Base-by-base conservation (phyloP, 2,888 invertebrate species). In the Aphidius colemani region DNA sequence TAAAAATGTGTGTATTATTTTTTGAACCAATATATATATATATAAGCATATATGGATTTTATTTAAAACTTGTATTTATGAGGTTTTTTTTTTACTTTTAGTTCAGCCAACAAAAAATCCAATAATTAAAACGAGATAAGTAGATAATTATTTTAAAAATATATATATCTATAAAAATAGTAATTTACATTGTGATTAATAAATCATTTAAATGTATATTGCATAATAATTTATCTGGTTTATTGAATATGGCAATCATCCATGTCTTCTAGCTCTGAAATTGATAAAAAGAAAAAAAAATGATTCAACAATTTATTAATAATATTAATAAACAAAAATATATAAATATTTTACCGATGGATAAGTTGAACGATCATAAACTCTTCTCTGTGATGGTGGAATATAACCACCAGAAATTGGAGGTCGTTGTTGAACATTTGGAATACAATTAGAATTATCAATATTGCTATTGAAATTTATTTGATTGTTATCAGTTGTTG, bases 401-500 rank as follows among this genome's bases (percentile, higher is more conserved):
- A 13, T 53, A 53, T 59, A 58, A n/a, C 59, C 39, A 7, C 48
- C 53, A 8, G 63, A 60, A 30, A 55, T 49, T 45, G 39, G 41
- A 18, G 53, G 59, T 49, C 44, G 49, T n/a, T 11, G 39, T 13
- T 59, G 30, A 44, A 51, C 18, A 18, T n/a, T 43, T n/a, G n/a
- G 50, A 51, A 51, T 48, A 59, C 18, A 43, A 50, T 51, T 56
- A 41, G 11, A 39, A 13, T 56, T 51, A 45, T 50, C 53, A 39
- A 13, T 48, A 18, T 41, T 57, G 30, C 44, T 64, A 59, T 55
- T 64, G 55, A 59, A 55, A 55, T 55, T 61, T 41, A 59, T 59
- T 53, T 45, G 59, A 49, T 39, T 13, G 43, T 53, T 44, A 43
- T 51, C 49, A n/a, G 40, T 7, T 46, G 51, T 39, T 46, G 30